Evolutionary conservation across 2,113 vertebrate species (phyloP).

Genomic region (Rhombomys opimus): DNA sequence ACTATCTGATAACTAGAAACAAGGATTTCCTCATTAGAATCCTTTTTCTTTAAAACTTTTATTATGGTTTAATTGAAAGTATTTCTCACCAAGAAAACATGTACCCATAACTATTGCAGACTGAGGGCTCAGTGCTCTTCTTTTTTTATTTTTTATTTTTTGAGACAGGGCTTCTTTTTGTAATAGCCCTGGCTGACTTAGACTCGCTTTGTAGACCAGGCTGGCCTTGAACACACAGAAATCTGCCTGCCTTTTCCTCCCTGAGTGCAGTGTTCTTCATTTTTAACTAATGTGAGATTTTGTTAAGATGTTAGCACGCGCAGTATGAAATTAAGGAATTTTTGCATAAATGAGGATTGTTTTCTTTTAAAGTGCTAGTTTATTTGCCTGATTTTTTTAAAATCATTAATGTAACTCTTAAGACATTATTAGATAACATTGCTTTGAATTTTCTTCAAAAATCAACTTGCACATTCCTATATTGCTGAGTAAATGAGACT

Average conservation of each 20-base stretch:
- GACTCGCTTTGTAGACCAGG: no score
- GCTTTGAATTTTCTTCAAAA: constrained; percentile 37
- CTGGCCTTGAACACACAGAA: no score
- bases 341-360: neutral
- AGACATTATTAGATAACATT: neutral
- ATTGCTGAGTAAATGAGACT: neutral
- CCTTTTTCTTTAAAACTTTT: neutral
- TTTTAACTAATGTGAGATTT: constrained; percentile 23
- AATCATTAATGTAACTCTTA: neutral
- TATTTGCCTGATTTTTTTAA: neutral
- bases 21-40: constrained; percentile 26
- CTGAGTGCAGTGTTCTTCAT: neutral
- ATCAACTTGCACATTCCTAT: constrained; percentile 1
- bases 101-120: constrained; percentile 22
- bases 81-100: constrained; percentile 19
- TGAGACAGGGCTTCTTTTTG: no score
- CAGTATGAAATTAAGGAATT: neutral
- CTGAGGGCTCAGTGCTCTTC: neutral
- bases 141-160: neutral
- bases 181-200: no score
- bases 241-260: no score
- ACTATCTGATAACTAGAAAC: neutral
- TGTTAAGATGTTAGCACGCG: neutral
- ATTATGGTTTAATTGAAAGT: neutral
- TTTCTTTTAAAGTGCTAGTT: constrained; percentile 22